Evolutionary conservation across 2,888 invertebrate genomes (phyloP).

Genomic region (Heliconius erato): DNA sequence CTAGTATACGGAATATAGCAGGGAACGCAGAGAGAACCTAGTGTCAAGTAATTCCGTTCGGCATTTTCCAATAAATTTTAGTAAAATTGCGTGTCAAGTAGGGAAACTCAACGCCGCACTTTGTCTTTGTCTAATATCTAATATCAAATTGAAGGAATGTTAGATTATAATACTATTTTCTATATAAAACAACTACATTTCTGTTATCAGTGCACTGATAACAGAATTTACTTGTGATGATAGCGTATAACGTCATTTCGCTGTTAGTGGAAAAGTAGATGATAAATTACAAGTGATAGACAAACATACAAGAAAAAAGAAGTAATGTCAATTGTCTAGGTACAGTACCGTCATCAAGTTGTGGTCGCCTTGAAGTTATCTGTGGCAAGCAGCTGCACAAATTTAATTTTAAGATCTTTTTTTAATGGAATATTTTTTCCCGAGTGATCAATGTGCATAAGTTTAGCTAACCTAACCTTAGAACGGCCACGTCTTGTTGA

Average conservation of each 20-base stretch:
- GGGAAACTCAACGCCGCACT: neutral
- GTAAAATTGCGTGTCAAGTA: neutral
- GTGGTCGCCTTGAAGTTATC: too few species aligned
- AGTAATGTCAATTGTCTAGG: too few species aligned
- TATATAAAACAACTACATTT: neutral
- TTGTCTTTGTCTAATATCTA: neutral
- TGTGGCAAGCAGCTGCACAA: too few species aligned
- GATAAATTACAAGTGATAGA: neutral
- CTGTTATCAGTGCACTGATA: conserved; percentile 7
- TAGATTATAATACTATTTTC: neutral
- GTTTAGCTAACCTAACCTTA: too few species aligned
- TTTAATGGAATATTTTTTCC: too few species aligned
- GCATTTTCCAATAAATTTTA: neutral
- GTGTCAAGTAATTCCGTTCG: neutral
- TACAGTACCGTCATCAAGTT: too few species aligned
- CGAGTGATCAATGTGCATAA: too few species aligned
- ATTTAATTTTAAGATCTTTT: too few species aligned
- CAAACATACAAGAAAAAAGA: neutral
- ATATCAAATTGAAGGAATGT: neutral
- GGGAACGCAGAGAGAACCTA: too few species aligned
- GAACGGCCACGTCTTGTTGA: too few species aligned
- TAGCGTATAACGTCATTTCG: neutral
- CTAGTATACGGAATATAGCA: too few species aligned
- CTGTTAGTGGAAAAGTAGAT: conserved; percentile 1
- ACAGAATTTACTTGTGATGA: neutral